Percentiles rank a stretch among this genome's conserved stretches.
phyloP scores from a whole-genome alignment of 2,113 vertebrate species.

The Athene cunicularia region DNA sequence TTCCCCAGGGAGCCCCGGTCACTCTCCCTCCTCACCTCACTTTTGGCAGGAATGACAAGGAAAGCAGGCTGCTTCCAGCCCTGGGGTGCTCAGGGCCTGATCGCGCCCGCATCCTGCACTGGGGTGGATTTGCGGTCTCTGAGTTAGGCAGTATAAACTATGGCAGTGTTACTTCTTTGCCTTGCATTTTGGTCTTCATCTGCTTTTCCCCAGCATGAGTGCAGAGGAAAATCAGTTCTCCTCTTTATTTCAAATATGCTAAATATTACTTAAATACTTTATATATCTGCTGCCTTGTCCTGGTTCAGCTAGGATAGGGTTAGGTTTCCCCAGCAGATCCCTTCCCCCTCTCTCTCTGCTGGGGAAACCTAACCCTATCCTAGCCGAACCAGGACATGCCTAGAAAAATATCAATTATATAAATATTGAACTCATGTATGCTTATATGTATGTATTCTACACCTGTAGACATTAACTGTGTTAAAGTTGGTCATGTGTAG shows the following conservation, averaged over 20 bases:
- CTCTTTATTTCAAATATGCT: not conserved
- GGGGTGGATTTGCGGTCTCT: accelerated
- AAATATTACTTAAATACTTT: not conserved
- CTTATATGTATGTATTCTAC: not conserved
- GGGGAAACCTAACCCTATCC: too few species aligned
- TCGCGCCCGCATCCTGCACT: accelerated
- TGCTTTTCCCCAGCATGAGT: accelerated
- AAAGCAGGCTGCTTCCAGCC: not conserved
- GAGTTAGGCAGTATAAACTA: not conserved
- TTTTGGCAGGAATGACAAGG: not conserved
- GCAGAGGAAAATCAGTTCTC: not conserved
- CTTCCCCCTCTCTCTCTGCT: too few species aligned
- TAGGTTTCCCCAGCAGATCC: too few species aligned
- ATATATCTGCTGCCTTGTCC: not conserved
- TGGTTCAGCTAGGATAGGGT: too few species aligned
- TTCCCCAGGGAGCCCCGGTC: not conserved
- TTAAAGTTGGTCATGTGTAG: not conserved
- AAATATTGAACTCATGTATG: not conserved
- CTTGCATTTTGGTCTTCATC: accelerated
- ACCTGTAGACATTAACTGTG: not conserved
- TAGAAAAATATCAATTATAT: not conserved
- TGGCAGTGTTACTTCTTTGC: not conserved
- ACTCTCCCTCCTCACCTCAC: not conserved
- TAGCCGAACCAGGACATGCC: too few species aligned
- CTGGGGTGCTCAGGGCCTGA: too few species aligned